A percentile compares a stretch with the other conserved stretches of the same genome.
These are phyloP conservation scores for Rhinoderma darwinii DNA, from an alignment of 2,113 vertebrate genomes.

Conservation along the genomic window DNA sequence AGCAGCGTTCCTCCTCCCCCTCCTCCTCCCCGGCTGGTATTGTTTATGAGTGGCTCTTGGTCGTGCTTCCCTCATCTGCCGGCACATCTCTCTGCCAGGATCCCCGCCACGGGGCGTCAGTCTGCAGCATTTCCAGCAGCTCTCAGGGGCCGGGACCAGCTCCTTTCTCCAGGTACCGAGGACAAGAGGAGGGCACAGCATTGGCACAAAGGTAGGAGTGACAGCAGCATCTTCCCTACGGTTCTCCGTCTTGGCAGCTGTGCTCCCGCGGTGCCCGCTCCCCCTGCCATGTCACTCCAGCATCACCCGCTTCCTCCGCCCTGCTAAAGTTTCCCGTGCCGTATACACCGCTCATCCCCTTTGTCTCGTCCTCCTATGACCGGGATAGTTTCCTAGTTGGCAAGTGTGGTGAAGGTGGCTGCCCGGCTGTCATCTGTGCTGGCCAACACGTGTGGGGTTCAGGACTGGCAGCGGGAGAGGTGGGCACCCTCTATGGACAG, in stretches of 20 bases:
- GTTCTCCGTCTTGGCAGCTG: background rate
- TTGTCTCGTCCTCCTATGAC: background rate
- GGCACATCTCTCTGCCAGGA: slow-evolving; percentile 49
- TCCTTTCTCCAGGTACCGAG: slow-evolving; percentile 24
- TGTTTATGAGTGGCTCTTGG: slow-evolving; percentile 49
- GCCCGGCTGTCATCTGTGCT: slow-evolving; percentile 9
- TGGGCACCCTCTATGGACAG: background rate
- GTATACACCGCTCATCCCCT: background rate
- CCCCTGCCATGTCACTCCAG: slow-evolving; percentile 10
- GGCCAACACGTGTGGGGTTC: slow-evolving; percentile 22
- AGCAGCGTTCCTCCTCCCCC: slow-evolving; percentile 1
- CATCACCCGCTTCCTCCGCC: background rate
- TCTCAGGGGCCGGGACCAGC: slow-evolving; percentile 27
- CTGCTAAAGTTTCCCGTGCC: slow-evolving; percentile 27
- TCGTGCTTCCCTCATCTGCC: slow-evolving; percentile 49
- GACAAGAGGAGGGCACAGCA: slow-evolving; percentile 24
- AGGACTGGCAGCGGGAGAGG: background rate
- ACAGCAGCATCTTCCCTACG: slow-evolving; percentile 42
- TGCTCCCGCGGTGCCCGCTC: slow-evolving; percentile 14
- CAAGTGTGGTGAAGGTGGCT: background rate
- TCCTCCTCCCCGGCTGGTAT: slow-evolving; percentile 54
- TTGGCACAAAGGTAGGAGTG: slow-evolving; percentile 52
- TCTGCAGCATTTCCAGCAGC: slow-evolving; percentile 44
- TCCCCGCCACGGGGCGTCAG: slow-evolving; percentile 59
- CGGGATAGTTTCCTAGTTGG: background rate